Evolutionary conservation across 2,888 invertebrate species (phyloP).

Genomic region (Phymatocera aterrima): DNA sequence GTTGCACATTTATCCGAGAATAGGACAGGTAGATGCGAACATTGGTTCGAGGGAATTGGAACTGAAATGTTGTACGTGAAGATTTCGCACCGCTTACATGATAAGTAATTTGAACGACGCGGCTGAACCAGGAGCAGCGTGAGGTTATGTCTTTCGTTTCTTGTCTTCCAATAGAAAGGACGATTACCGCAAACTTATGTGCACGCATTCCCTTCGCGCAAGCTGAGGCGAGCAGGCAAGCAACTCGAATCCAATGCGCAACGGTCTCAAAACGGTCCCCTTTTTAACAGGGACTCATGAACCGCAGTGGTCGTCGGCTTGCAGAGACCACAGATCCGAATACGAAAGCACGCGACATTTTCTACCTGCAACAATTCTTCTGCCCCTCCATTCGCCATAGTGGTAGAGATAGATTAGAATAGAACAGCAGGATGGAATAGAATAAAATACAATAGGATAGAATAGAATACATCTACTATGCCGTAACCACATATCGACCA

Average conservation of each 20-base stretch:
- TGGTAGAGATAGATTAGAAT: too few relatives aligned
- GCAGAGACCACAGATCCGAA: not conserved
- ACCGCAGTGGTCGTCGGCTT: conserved; percentile 5
- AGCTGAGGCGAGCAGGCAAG: conserved; percentile 55
- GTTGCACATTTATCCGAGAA: too few relatives aligned
- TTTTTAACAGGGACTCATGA: conserved; percentile 48
- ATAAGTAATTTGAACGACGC: conserved; percentile 15
- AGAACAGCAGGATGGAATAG: too few relatives aligned
- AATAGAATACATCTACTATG: too few relatives aligned
- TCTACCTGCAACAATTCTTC: not conserved
- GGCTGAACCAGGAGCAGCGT: not conserved
- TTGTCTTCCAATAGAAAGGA: conserved; percentile 24
- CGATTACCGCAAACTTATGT: conserved; percentile 18
- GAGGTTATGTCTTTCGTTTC: not conserved
- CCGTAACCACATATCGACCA: too few relatives aligned
- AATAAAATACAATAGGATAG: too few relatives aligned
- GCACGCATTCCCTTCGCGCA: conserved; percentile 62
- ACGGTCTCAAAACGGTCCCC: conserved; percentile 61
- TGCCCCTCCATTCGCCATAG: too few relatives aligned
- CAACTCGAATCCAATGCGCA: conserved; percentile 60
- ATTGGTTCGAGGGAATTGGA: too few relatives aligned
- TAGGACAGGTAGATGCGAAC: too few relatives aligned
- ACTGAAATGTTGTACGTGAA: too few relatives aligned
- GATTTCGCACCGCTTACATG: not conserved
- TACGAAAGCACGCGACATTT: too few relatives aligned